Conservation (phyloP, 2,797 vertebrate genomes). For the Denticeps clupeoides region DNA sequence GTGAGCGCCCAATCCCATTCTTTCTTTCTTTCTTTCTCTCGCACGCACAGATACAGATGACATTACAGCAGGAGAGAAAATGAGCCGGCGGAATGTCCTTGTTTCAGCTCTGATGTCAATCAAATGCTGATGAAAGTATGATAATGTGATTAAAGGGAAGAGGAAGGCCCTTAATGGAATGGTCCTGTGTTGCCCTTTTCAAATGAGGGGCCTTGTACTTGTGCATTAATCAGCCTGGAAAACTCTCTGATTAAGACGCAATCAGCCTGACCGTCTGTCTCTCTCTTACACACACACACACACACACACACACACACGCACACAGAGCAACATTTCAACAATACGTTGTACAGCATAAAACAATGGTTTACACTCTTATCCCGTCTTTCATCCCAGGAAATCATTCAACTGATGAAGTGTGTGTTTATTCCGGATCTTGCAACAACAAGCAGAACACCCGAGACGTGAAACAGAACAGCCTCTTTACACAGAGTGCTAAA, state of each 20-base stretch:
- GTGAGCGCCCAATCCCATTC: too few species aligned
- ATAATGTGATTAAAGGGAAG: constrained; percentile 18
- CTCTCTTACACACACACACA: constrained; percentile 1
- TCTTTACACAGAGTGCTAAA: background rate
- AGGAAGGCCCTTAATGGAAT: constrained; percentile 4
- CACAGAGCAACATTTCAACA: background rate
- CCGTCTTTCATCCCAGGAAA: constrained; percentile 18
- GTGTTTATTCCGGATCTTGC: too few species aligned
- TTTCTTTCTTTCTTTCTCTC: too few species aligned
- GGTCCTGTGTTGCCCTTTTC: constrained; percentile 10
- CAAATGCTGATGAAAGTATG: constrained; percentile 8
- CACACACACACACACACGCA: background rate
- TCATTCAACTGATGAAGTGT: too few species aligned
- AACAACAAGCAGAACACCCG: background rate
- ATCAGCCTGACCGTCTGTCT: constrained; percentile 14
- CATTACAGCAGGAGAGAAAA: background rate
- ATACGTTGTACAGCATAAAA: too few species aligned
- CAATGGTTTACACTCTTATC: constrained; percentile 10
- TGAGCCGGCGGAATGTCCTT: too few species aligned
- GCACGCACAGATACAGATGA: too few species aligned
- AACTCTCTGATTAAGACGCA: constrained; percentile 22
- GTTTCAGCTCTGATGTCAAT: constrained; percentile 19
- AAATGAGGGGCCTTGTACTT: constrained; percentile 22
- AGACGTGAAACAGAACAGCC: background rate
- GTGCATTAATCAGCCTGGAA: constrained; percentile 21